phyloP scores from a whole-genome alignment of 2,797 vertebrate genomes.

The Artibeus lituratus region DNA sequence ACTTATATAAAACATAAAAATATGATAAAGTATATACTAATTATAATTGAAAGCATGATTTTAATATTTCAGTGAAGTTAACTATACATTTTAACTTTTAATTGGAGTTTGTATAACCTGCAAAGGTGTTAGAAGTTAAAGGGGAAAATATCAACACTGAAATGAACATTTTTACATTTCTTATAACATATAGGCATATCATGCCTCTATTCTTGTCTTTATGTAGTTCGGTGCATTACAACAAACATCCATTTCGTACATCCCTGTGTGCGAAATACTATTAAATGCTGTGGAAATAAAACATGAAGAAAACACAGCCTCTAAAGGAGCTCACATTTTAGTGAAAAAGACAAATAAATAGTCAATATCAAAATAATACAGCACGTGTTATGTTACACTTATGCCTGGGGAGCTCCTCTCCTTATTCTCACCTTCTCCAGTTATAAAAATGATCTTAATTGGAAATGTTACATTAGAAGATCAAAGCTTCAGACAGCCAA shows the following conservation, averaged over 20 bases:
- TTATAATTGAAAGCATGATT: neutral
- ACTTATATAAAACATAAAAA: neutral
- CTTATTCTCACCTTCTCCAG: neutral
- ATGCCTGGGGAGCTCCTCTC: neutral
- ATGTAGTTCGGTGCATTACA: neutral
- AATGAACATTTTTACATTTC: neutral
- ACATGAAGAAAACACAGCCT: neutral
- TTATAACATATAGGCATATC: neutral
- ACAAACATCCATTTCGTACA: neutral
- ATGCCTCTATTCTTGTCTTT: neutral
- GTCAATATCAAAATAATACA: neutral
- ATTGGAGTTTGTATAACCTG: neutral
- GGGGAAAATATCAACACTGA: neutral
- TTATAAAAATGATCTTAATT: conserved; percentile 27
- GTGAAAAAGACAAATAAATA: neutral
- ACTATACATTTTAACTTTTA: neutral
- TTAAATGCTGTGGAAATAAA: neutral
- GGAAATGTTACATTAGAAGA: conserved; percentile 33
- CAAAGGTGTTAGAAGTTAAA: neutral
- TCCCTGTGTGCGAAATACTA: neutral
- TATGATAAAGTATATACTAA: neutral
- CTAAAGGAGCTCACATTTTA: neutral
- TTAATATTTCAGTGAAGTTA: neutral
- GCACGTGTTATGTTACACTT: neutral
- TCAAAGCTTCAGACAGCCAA: conserved; percentile 45